Evolutionary conservation across 2,113 vertebrate species (phyloP).

Genomic region (Ammodytes dubius): DNA sequence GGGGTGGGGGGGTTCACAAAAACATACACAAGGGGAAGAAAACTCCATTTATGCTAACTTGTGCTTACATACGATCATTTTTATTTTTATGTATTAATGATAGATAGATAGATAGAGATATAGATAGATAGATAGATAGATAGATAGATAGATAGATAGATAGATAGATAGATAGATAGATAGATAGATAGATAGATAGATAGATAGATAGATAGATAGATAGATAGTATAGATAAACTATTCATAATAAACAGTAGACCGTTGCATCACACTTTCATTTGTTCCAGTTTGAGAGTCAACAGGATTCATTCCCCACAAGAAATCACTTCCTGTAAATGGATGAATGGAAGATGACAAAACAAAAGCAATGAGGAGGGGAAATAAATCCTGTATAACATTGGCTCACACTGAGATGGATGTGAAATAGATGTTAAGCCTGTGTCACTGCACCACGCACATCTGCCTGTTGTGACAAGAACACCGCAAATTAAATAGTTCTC

Average conservation of each 20-base stretch:
- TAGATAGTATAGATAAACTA: not conserved
- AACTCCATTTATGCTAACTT: constrained; percentile 13
- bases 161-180: constrained; percentile 12
- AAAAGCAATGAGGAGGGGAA: constrained; percentile 12
- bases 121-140: not conserved
- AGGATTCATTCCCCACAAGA: constrained; percentile 40
- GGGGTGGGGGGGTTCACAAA: constrained; percentile 75
- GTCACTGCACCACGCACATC: not conserved
- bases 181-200: constrained; percentile 11
- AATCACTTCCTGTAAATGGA: constrained; percentile 32
- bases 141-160: not conserved
- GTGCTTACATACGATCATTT: not conserved
- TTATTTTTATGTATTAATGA: not conserved
- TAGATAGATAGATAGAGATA: too few relatives aligned
- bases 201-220: constrained; percentile 24
- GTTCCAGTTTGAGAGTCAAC: constrained; percentile 35
- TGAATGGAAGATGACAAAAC: constrained; percentile 30
- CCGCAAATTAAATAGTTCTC: constrained; percentile 24
- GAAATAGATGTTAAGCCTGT: not conserved
- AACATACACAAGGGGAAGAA: constrained; percentile 57
- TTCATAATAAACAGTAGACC: not conserved
- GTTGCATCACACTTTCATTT: constrained; percentile 29
- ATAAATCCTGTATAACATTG: not conserved
- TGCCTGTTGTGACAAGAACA: not conserved
- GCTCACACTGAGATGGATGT: constrained; percentile 3